Base-by-base conservation (phyloP, 2,888 invertebrate genomes). In the Lathronympha strigana region DNA sequence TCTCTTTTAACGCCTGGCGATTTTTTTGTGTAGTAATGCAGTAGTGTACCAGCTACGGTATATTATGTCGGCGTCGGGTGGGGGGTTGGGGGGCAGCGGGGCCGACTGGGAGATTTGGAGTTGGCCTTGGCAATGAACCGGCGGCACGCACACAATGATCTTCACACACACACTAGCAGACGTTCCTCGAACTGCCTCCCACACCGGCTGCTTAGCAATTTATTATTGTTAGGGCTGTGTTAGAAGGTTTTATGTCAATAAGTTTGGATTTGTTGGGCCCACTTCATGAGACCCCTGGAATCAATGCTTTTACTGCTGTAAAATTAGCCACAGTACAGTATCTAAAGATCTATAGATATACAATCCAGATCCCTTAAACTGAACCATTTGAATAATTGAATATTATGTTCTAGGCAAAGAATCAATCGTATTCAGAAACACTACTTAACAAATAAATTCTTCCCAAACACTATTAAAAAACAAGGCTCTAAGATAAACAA, bases 71-170 rank as follows among this genome's bases (percentile, higher is more conserved):
- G 80, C 84, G 87, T 87, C 84, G 86, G 80, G 77, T 78, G 63
- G 76, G 71, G 73, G 72, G 78, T 73, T 81, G 81, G 77, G 77
- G 81, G 81, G 82, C 81, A 71, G 71, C 68, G 79, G 84, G 81
- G 81, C 79, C 80, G 80, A 83, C 86, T 86, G 84, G 87, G 87
- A 90, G 88, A 90, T 91, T 90, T 86, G 91, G 91, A 80, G 91
- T 87, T 91, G 91, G 90, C 91, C 90, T 91, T 91, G 90, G 87
- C 89, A 90, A 86, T 90, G 90, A 88, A 90, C 90, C 83, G 90
- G 88, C 89, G 90, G 87, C 86, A 81, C 87, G 80, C 90, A 87
- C 88, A 89, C 88, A 66, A 73, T 75, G 79, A 80, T 78, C 77
- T 78, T 76, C 80, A 86, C 89, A 77, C 87, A 77, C 87, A 84